A percentile compares a stretch with the other conserved stretches of the same genome.
Evolutionary conservation across 2,113 vertebrate genomes (phyloP).

Genomic region (Setophaga coronata): DNA sequence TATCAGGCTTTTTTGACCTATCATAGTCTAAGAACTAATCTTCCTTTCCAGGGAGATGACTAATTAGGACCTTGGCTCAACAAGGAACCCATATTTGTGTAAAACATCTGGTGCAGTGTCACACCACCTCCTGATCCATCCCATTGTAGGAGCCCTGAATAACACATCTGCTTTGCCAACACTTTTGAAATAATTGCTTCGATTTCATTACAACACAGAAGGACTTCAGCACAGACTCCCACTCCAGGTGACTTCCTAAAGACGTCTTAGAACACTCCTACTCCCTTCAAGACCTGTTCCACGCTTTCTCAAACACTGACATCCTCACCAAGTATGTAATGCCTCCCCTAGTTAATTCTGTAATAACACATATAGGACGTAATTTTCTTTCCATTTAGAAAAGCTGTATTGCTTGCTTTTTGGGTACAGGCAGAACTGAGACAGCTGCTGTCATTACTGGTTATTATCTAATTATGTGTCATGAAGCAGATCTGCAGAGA

Average conservation of each 20-base stretch:
- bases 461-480: constrained; percentile 39
- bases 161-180: not conserved
- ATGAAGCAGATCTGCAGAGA: not conserved
- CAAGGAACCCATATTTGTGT: not conserved
- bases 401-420: not conserved
- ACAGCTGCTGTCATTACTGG: not conserved
- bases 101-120: rapidly evolving
- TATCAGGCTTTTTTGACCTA: not conserved
- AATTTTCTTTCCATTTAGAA: not conserved
- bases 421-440: constrained; percentile 19
- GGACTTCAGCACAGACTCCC: not conserved
- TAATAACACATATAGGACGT: not conserved
- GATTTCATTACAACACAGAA: not conserved
- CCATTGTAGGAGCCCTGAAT: not conserved
- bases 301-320: not conserved
- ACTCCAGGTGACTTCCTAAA: not conserved
- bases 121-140: not conserved
- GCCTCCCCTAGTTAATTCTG: not conserved
- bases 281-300: not conserved
- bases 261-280: not conserved
- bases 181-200: not conserved
- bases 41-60: not conserved
- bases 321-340: not conserved
- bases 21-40: not conserved
- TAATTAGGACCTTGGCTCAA: not conserved